Percentiles rank a stretch among this genome's conserved stretches.
Conservation (phyloP, 2,888 invertebrate genomes). For the Apodemia hepburni region DNA sequence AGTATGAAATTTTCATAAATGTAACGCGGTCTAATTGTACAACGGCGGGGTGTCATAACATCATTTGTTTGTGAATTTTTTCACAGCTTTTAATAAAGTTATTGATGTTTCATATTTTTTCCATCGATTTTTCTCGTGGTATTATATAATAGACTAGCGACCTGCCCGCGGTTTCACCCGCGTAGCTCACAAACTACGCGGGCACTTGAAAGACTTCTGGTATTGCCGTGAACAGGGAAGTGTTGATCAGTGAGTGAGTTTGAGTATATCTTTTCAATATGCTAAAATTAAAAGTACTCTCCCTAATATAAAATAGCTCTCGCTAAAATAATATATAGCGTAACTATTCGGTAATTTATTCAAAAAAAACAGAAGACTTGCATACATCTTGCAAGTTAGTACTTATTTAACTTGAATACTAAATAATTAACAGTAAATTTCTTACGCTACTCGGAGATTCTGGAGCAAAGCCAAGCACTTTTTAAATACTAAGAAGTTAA, state of each 20-base stretch:
- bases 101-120: not conserved
- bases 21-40: conserved; percentile 48
- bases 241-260: no score
- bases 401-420: conserved; percentile 59
- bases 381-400: conserved; percentile 47
- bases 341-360: not conserved
- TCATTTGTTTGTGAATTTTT: not conserved
- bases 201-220: no score
- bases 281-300: no score
- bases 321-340: no score
- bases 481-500: conserved; percentile 10
- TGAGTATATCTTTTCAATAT: no score
- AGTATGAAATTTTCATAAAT: conserved; percentile 41
- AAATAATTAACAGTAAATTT: conserved; percentile 63
- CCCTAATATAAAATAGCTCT: no score
- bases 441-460: conserved; percentile 34
- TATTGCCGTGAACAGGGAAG: no score
- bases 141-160: no score
- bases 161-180: no score
- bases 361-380: conserved; percentile 25
- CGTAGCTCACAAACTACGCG: no score
- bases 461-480: conserved; percentile 1
- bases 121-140: no score
- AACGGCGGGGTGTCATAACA: conserved; percentile 45
- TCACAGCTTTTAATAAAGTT: not conserved